These are phyloP conservation scores for Dicrostonyx torquatus DNA, from an alignment of 2,797 vertebrate species.

Conservation along the genomic window DNA sequence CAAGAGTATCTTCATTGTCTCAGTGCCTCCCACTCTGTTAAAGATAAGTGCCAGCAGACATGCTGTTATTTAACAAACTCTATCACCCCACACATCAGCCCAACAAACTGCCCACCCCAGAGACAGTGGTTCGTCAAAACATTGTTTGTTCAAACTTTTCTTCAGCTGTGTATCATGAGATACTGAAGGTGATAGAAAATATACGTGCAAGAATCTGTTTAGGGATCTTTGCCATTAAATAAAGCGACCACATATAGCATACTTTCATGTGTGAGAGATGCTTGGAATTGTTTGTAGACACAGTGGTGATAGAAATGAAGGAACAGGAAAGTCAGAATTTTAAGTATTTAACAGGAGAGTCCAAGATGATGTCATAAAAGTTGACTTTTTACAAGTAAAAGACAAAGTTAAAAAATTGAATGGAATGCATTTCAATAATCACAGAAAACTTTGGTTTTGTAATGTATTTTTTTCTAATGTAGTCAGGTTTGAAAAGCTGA, in stretches of 20 bases:
- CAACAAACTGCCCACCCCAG: neutral
- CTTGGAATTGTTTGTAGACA: slow-evolving; percentile 18
- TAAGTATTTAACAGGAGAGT: neutral
- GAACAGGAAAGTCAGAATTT: slow-evolving; percentile 5
- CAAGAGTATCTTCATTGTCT: neutral
- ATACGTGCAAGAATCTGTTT: neutral
- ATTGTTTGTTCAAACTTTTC: neutral
- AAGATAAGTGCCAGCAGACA: neutral
- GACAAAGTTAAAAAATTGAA: neutral
- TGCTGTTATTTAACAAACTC: neutral
- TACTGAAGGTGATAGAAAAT: neutral
- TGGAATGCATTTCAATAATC: neutral
- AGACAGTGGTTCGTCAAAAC: neutral
- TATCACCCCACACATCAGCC: neutral
- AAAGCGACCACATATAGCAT: slow-evolving; percentile 11
- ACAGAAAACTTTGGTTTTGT: neutral
- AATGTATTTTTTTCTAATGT: slow-evolving; percentile 11
- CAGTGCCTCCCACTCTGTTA: slow-evolving; percentile 35
- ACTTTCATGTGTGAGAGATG: neutral
- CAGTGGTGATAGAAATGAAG: neutral
- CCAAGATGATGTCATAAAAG: neutral
- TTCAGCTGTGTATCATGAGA: neutral
- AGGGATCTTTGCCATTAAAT: neutral
- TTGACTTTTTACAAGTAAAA: neutral
- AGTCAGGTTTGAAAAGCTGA: neutral